Evolutionary conservation across 2,797 vertebrate genomes (phyloP).

Genomic region (Nyctibius grandis): DNA sequence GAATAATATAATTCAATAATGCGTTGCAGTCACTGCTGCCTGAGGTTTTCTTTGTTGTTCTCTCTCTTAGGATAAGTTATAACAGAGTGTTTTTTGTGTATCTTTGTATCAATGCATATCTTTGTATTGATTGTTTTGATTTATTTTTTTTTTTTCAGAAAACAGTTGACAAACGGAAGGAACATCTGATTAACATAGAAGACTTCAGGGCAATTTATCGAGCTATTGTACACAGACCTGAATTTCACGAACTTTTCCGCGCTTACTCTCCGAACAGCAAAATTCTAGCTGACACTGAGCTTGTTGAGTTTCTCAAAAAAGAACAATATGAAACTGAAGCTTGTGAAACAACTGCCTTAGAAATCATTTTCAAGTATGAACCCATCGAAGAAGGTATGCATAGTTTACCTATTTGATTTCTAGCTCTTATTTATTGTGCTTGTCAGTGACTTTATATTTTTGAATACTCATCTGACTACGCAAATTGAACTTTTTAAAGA

Average conservation of each 20-base stretch:
- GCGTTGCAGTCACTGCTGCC: background rate
- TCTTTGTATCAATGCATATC: background rate
- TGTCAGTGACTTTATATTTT: background rate
- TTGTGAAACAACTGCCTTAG: conserved; percentile 37
- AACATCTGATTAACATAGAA: conserved; percentile 63
- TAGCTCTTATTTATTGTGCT: background rate
- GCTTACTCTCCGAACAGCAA: conserved; percentile 61
- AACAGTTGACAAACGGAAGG: conserved; percentile 48
- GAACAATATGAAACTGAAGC: conserved; percentile 73
- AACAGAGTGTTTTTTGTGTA: background rate
- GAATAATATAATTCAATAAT: background rate
- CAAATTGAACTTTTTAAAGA: background rate
- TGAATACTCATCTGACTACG: background rate
- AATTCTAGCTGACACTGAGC: conserved; percentile 46
- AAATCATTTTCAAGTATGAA: conserved; percentile 82
- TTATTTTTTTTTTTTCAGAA: background rate
- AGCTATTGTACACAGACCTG: conserved; percentile 62
- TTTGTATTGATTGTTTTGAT: background rate
- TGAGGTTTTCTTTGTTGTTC: background rate
- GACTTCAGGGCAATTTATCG: conserved; percentile 74
- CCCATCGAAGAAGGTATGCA: conserved; percentile 80
- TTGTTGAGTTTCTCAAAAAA: conserved; percentile 77
- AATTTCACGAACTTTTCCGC: conserved; percentile 76
- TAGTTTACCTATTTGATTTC: background rate
- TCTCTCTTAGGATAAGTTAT: background rate